Percentiles rank a stretch among this genome's conserved stretches.
Evolutionary conservation across 2,113 vertebrate genomes (phyloP).

Genomic region (Solea solea): DNA sequence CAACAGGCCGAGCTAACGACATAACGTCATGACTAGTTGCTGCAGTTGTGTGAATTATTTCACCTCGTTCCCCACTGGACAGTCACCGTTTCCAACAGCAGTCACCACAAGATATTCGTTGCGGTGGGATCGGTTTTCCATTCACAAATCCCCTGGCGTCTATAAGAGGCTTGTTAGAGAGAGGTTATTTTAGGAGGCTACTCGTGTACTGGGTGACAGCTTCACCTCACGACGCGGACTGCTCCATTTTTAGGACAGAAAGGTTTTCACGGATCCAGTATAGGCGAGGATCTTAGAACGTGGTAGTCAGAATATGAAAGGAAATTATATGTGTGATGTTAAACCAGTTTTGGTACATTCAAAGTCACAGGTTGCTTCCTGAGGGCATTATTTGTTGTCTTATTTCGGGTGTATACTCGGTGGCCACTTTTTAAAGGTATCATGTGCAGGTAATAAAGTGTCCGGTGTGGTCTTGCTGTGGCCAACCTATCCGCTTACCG

Average conservation of each 20-base stretch:
- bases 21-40: constrained; percentile 54
- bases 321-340: neutral
- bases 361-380: neutral
- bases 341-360: neutral
- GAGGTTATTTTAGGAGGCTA: constrained; percentile 65
- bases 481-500: no score
- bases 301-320: neutral
- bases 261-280: neutral
- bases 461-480: no score
- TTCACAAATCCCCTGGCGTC: constrained; percentile 44
- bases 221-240: constrained; percentile 23
- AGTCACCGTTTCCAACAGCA: neutral
- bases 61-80: constrained; percentile 24
- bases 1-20: constrained; percentile 56
- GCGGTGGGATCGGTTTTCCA: constrained; percentile 28
- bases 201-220: constrained; percentile 17
- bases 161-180: constrained; percentile 2
- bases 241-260: constrained; percentile 53
- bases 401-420: no score
- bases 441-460: no score
- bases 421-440: no score
- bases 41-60: constrained; percentile 44
- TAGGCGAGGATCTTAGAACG: neutral
- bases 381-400: neutral
- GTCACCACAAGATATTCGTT: neutral